A percentile compares a stretch with the other conserved stretches of the same genome.
phyloP scores from a whole-genome alignment of 2,797 vertebrate genomes.

The Limnodromus scolopaceus region DNA sequence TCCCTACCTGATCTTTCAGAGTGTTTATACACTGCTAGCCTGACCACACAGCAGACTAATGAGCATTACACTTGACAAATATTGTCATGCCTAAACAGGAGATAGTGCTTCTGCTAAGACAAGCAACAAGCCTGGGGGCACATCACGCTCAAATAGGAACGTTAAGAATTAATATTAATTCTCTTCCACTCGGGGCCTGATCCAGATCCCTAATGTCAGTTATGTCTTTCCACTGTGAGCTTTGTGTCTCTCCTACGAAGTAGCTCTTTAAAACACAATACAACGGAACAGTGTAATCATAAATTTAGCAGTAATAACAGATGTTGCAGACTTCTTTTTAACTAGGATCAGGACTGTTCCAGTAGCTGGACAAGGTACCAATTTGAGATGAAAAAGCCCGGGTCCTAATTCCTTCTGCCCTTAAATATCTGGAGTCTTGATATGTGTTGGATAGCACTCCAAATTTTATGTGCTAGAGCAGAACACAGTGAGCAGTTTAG shows the following conservation, averaged over 20 bases:
- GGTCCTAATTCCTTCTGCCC: background rate
- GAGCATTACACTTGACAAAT: constrained; percentile 61
- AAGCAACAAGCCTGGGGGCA: constrained; percentile 25
- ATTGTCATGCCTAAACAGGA: constrained; percentile 54
- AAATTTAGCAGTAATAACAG: background rate
- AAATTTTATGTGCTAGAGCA: background rate
- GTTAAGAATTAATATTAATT: constrained; percentile 44
- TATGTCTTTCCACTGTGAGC: background rate
- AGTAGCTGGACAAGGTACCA: background rate
- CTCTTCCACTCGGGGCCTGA: background rate
- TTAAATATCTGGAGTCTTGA: background rate
- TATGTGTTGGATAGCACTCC: background rate
- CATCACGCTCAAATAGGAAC: background rate
- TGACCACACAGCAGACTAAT: constrained; percentile 56
- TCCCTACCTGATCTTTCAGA: constrained; percentile 33
- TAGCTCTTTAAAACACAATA: background rate
- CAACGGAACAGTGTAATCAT: background rate
- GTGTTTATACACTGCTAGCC: constrained; percentile 42
- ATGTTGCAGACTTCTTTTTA: background rate
- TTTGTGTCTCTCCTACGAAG: background rate
- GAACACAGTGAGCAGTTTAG: background rate
- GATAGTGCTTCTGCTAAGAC: constrained; percentile 17
- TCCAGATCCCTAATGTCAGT: background rate
- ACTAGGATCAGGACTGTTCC: background rate
- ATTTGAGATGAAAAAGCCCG: background rate